Evolutionary conservation across 92 coral and sea anemone genomes (phyloP).

Genomic region (Scolanthus callimorphus): DNA sequence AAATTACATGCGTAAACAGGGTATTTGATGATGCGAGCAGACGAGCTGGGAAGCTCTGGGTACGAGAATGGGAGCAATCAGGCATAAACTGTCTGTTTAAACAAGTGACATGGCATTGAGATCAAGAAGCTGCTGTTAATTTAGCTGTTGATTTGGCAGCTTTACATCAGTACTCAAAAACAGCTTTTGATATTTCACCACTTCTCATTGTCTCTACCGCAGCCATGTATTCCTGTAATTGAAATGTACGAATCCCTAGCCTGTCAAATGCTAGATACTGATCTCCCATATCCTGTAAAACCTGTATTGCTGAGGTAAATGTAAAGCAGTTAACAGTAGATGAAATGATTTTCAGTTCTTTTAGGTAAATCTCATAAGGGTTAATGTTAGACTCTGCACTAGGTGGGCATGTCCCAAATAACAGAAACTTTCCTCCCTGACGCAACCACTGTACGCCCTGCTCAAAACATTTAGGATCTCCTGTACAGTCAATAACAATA

Average conservation of each 20-base stretch:
- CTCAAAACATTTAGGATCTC: constrained; percentile 74
- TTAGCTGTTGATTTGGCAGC: too few relatives aligned
- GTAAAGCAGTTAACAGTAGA: constrained; percentile 59
- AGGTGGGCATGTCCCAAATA: constrained; percentile 58
- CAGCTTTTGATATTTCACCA: constrained; percentile 89
- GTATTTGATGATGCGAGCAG: too few relatives aligned
- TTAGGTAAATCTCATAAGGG: constrained; percentile 63
- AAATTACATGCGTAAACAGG: too few relatives aligned
- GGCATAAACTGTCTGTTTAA: too few relatives aligned
- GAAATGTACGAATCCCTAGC: constrained; percentile 80
- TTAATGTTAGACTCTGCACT: constrained; percentile 61
- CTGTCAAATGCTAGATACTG: constrained; percentile 62
- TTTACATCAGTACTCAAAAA: constrained; percentile 74
- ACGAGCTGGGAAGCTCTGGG: too few relatives aligned
- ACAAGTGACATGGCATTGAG: too few relatives aligned
- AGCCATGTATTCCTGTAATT: constrained; percentile 79
- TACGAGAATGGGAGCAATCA: too few relatives aligned
- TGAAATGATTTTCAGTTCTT: constrained; percentile 73
- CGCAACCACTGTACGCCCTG: constrained; percentile 72
- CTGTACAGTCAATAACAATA: constrained; percentile 77
- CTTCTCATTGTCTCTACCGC: constrained; percentile 77
- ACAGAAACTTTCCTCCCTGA: constrained; percentile 71
- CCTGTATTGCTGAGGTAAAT: constrained; percentile 67
- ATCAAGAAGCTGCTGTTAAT: too few relatives aligned
- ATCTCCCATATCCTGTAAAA: constrained; percentile 78